Evolutionary conservation across 1,140 invertebrate genomes (phyloP), one percentile per base, ranked within the genome.

Genomic region (Berghia stephanieae): DNA sequence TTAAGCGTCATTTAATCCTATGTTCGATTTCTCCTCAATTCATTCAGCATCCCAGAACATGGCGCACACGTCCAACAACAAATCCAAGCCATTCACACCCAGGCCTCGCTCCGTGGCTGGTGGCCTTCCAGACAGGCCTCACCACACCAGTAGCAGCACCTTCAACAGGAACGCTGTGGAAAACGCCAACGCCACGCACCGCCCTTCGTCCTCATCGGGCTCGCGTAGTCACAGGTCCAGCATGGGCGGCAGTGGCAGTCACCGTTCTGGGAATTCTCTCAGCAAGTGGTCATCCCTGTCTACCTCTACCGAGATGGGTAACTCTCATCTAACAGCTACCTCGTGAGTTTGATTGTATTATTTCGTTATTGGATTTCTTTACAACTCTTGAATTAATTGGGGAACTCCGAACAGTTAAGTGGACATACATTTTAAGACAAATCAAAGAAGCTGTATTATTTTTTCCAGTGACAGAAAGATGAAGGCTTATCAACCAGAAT

Each of bases 231-330:
- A n/a, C n/a, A n/a, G n/a, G n/a, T n/a, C n/a, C n/a, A n/a, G n/a
- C n/a, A n/a, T n/a, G n/a, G n/a, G n/a, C n/a, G n/a, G n/a, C n/a
- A 66, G 24, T 68, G 27, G 31, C 21, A 40, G 63, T 16, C 57
- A n/a, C 13, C 46, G 60, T 18, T 34, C 60, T 21, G 63, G 42
- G n/a, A 52, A 63, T 36, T 24, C 10, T 42, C 43, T 80, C 36
- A 83, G 83, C 71, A 87, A 87, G 78, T 87, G 86, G 86, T 83
- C 83, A 21, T 86, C 86, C 3, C 73, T 84, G 74, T 81, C 81
- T 24, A 85, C 81, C 49, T 79, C 82, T 18, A 67, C 78, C 24
- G 82, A 82, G 27, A 78, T 83, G 55, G 78, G 78, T 46, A 80
- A 82, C 70, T 63, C 78, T 34, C 27, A 42, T 16, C 70, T 83